Percentiles rank a stretch among this genome's conserved stretches.
Conservation (phyloP, 2,797 vertebrate species). For the Harpagifer antarcticus region DNA sequence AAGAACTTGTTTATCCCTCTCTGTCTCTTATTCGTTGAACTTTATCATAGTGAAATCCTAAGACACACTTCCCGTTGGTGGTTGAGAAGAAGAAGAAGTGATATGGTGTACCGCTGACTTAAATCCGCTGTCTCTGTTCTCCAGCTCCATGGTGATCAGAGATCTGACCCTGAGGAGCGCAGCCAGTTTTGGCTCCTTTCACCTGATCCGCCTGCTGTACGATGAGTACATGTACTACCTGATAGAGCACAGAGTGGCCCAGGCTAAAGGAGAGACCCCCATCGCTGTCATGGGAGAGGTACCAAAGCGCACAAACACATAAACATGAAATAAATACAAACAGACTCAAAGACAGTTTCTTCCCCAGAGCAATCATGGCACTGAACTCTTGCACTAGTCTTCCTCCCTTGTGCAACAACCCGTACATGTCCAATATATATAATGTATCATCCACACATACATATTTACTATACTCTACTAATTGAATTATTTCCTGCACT, state of each 20-base stretch:
- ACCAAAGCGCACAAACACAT: constrained; percentile 38
- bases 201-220: constrained; percentile 93
- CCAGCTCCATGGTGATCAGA: constrained; percentile 95
- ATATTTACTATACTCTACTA: too few relatives aligned
- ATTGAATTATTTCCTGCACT: too few relatives aligned
- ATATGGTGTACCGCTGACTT: not conserved
- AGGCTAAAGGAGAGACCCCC: constrained; percentile 94
- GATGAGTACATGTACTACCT: constrained; percentile 98
- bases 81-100: not conserved
- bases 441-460: too few relatives aligned
- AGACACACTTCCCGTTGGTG: constrained; percentile 23
- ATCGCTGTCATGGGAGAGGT: constrained; percentile 98
- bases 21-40: not conserved
- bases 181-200: constrained; percentile 95
- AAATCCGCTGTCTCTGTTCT: constrained; percentile 19
- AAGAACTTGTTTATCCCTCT: too few relatives aligned
- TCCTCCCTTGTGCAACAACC: too few relatives aligned
- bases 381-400: too few relatives aligned
- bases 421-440: too few relatives aligned
- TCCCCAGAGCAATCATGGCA: too few relatives aligned
- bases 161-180: constrained; percentile 95
- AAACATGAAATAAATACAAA: too few relatives aligned
- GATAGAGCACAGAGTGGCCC: constrained; percentile 94
- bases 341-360: too few relatives aligned
- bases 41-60: not conserved